phyloP scores from a whole-genome alignment of 1,140 invertebrate species.

The Zaprionus ghesquierei region DNA sequence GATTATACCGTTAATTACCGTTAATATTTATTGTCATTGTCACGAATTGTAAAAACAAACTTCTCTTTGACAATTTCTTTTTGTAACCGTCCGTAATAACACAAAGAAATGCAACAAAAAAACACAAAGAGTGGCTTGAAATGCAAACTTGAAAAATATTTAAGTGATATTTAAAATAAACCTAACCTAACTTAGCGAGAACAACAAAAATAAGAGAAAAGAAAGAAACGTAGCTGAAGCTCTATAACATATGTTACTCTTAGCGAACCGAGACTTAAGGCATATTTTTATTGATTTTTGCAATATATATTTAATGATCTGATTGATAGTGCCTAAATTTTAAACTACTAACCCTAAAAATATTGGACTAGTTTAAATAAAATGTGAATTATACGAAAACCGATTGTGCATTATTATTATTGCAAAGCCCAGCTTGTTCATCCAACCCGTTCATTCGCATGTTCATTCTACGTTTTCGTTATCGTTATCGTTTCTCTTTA shows the following conservation, averaged over 20 bases:
- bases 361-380: constrained; percentile 54
- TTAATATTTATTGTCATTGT: constrained; percentile 60
- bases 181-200: too few relatives aligned
- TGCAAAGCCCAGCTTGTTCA: constrained; percentile 42
- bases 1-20: not conserved
- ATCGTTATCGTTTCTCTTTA: constrained; percentile 28
- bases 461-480: constrained; percentile 29
- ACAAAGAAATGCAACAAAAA: constrained; percentile 21
- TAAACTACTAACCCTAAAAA: not conserved
- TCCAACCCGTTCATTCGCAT: constrained; percentile 44
- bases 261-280: constrained; percentile 64
- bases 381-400: constrained; percentile 61
- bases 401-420: constrained; percentile 78
- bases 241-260: constrained; percentile 70
- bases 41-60: constrained; percentile 53
- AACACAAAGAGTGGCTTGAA: constrained; percentile 59
- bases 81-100: constrained; percentile 60
- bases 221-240: constrained; percentile 31
- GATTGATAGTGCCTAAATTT: constrained; percentile 68
- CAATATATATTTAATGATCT: constrained; percentile 63
- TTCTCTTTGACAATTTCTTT: constrained; percentile 1
- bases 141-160: constrained; percentile 47
- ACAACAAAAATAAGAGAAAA: constrained; percentile 17
- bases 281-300: constrained; percentile 70
- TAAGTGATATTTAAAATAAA: constrained; percentile 71